Percentiles rank a stretch among this genome's conserved stretches.
These are phyloP conservation scores for Stomatorhinus ivindoensis DNA, from an alignment of 2,113 vertebrate genomes.

Conservation along the genomic window DNA sequence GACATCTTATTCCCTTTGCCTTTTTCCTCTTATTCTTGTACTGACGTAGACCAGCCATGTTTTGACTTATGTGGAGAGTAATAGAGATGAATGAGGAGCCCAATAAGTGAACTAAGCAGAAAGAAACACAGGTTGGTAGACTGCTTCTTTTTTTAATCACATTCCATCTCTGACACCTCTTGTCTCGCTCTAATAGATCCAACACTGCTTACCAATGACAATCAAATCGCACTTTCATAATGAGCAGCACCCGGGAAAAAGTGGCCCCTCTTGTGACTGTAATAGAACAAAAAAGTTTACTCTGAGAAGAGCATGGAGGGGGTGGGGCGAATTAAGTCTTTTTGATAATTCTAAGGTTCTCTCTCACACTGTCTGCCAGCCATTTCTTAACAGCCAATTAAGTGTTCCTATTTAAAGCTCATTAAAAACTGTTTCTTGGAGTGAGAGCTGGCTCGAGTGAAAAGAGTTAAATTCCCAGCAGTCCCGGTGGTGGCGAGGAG, in stretches of 20 bases:
- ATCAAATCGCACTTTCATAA: slow-evolving; percentile 12
- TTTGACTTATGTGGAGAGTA: slow-evolving; percentile 43
- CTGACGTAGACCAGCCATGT: slow-evolving; percentile 40
- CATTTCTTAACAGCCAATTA: slow-evolving; percentile 31
- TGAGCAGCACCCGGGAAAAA: slow-evolving; percentile 20
- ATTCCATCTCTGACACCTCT: slow-evolving; percentile 8
- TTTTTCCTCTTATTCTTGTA: slow-evolving; percentile 42
- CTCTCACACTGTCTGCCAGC: slow-evolving; percentile 21
- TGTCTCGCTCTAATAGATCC: slow-evolving; percentile 9
- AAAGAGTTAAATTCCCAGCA: slow-evolving; percentile 79
- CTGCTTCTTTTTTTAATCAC: slow-evolving; percentile 11
- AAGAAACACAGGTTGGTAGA: slow-evolving; percentile 7
- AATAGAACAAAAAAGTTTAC: slow-evolving; percentile 26
- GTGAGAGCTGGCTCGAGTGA: slow-evolving; percentile 45
- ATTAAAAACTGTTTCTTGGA: slow-evolving; percentile 35
- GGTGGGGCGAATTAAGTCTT: not conserved
- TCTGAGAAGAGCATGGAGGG: slow-evolving; percentile 20
- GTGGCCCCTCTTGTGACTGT: slow-evolving; percentile 18
- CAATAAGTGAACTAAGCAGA: slow-evolving; percentile 15
- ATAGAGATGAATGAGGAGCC: slow-evolving; percentile 39
- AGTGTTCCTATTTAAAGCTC: slow-evolving; percentile 32
- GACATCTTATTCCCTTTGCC: slow-evolving; percentile 62
- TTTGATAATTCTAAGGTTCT: slow-evolving; percentile 18
- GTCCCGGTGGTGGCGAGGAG: slow-evolving; percentile 66
- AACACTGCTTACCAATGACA: slow-evolving; percentile 5